phyloP scores from a whole-genome alignment of 2,113 vertebrate species.

The Cervus canadensis region DNA sequence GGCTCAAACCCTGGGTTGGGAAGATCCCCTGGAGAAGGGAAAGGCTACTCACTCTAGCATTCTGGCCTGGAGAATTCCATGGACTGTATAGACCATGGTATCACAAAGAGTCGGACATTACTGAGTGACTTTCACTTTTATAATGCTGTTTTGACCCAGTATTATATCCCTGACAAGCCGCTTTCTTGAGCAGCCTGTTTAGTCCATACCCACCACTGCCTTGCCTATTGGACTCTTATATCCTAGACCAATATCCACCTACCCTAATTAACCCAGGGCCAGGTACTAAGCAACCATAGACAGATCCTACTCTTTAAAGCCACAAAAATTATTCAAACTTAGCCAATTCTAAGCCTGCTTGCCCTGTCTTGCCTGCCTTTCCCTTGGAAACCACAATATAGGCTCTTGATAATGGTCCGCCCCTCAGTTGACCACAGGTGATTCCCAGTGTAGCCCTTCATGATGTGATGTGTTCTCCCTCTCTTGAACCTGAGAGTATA shows the following conservation, averaged over 20 bases:
- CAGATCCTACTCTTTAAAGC: not conserved
- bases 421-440: not conserved
- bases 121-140: not conserved
- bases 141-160: not conserved
- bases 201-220: not conserved
- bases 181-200: not conserved
- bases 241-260: accelerated
- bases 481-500: not conserved
- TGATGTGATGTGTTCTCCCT: not conserved
- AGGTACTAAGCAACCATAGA: not conserved
- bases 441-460: not conserved
- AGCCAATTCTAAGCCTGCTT: not conserved
- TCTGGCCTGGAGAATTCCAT: not conserved
- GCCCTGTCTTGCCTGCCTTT: not conserved
- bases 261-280: not conserved
- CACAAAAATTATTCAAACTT: not conserved
- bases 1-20: not conserved
- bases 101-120: not conserved
- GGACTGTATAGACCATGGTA: not conserved
- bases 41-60: not conserved
- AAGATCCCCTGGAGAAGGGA: not conserved
- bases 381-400: not conserved
- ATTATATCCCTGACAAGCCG: not conserved
- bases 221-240: not conserved
- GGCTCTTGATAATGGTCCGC: accelerated